A percentile compares a stretch with the other conserved stretches of the same genome.
These are phyloP conservation scores for Eclectus roratus DNA, from an alignment of 2,113 vertebrate genomes.

Conservation along the genomic window DNA sequence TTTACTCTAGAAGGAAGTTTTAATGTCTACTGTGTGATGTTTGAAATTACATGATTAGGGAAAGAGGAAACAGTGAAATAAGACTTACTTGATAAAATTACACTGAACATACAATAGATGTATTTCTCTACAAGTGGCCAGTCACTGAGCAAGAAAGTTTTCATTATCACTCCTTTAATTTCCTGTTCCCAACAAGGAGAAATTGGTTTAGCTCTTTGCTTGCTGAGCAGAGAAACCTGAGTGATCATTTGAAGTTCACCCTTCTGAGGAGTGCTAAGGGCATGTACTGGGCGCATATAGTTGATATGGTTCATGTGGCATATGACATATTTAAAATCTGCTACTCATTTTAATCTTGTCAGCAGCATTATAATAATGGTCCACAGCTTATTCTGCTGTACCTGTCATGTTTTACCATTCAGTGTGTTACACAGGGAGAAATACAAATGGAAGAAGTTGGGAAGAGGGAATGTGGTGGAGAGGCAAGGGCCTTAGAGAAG, in stretches of 20 bases:
- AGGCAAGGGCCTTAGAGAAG: neutral
- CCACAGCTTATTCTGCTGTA: neutral
- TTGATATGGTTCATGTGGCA: neutral
- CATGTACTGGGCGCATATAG: neutral
- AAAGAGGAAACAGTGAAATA: neutral
- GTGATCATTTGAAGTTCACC: neutral
- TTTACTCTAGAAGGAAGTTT: neutral
- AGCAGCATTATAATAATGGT: neutral
- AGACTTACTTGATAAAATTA: constrained; percentile 1
- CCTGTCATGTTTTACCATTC: neutral
- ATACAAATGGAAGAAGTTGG: neutral
- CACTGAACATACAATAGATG: neutral
- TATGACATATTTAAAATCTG: neutral
- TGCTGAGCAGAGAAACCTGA: neutral
- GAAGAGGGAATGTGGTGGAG: neutral
- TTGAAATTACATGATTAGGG: neutral
- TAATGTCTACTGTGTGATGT: neutral
- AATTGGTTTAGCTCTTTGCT: neutral
- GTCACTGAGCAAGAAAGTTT: neutral
- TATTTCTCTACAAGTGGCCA: neutral
- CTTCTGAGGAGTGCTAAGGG: neutral
- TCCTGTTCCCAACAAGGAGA: neutral
- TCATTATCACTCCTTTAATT: neutral
- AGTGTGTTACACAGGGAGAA: neutral
- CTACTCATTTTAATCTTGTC: neutral